These are phyloP conservation scores for Vultur gryphus DNA, from an alignment of 2,797 vertebrate species.

Conservation along the genomic window DNA sequence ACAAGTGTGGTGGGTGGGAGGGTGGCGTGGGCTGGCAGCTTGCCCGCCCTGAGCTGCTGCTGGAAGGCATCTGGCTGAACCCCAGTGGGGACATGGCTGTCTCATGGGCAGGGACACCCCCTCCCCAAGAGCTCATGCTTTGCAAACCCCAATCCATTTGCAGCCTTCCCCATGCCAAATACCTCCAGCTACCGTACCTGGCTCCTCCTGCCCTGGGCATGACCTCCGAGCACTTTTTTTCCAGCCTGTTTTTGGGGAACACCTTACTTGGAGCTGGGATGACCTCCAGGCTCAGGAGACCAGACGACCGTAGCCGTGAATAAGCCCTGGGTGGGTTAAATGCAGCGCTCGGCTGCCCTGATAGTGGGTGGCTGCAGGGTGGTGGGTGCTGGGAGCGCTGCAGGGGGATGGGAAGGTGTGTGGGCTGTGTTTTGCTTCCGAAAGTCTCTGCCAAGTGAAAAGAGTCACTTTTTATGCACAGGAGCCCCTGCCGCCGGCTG, in stretches of 20 bases:
- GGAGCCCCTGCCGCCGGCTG: not conserved
- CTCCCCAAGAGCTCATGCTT: not conserved
- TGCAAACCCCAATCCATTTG: not conserved
- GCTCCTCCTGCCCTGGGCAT: not conserved
- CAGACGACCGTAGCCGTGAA: accelerated
- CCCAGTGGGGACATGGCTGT: accelerated
- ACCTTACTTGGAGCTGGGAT: not conserved
- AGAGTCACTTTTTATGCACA: not conserved
- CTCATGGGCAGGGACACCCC: not conserved
- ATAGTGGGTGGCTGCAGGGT: not conserved
- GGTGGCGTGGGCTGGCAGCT: not conserved
- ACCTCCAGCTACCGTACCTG: not conserved
- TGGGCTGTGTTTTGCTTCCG: not conserved
- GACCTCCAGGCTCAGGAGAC: not conserved
- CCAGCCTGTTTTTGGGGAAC: not conserved
- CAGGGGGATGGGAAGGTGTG: not conserved
- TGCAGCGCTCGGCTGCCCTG: accelerated
- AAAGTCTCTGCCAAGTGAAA: not conserved
- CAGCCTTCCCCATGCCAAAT: not conserved
- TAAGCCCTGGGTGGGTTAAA: not conserved
- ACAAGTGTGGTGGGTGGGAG: accelerated
- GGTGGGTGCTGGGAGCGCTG: not conserved
- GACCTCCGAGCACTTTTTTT: not conserved
- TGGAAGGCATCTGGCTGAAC: not conserved
- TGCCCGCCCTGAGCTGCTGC: not conserved